A percentile compares a stretch with the other conserved stretches of the same genome.
These are phyloP conservation scores for Lepas anatifera DNA, from an alignment of 2,888 invertebrate species.

Conservation along the genomic window DNA sequence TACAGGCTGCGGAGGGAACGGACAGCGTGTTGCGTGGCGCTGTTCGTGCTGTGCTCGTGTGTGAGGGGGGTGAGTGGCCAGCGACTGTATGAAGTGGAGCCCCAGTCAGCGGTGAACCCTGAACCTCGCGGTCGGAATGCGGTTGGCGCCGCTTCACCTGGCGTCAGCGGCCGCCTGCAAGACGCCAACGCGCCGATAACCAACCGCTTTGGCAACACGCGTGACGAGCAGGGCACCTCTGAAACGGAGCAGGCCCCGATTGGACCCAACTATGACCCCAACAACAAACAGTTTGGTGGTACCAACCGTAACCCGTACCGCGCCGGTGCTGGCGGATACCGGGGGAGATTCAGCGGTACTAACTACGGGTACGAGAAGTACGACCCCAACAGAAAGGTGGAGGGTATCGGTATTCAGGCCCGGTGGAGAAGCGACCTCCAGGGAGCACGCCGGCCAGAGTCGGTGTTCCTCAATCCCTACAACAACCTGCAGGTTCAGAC, in stretches of 20 bases:
- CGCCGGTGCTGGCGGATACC: constrained; percentile 7
- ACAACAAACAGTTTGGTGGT: neutral
- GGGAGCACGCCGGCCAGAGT: constrained; percentile 61
- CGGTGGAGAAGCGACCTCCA: constrained; percentile 77
- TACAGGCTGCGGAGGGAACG: too few species aligned
- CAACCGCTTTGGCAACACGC: neutral
- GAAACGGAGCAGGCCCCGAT: neutral
- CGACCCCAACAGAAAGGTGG: neutral
- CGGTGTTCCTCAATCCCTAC: constrained; percentile 47
- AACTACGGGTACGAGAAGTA: neutral
- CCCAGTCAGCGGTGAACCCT: neutral
- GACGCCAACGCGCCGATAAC: neutral
- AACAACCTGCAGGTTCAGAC: constrained; percentile 26
- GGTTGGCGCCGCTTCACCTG: neutral
- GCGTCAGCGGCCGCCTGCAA: neutral
- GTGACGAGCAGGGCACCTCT: neutral
- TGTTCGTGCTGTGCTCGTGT: neutral
- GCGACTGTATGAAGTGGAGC: neutral
- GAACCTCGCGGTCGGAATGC: neutral
- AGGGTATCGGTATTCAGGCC: constrained; percentile 45
- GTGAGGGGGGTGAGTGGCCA: neutral
- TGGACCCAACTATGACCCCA: constrained; percentile 12
- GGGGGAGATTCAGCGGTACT: neutral
- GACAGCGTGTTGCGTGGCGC: neutral
- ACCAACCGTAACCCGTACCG: neutral